These are phyloP conservation scores for Irena cyanogastra DNA, from an alignment of 2,113 vertebrate species.

Conservation along the genomic window DNA sequence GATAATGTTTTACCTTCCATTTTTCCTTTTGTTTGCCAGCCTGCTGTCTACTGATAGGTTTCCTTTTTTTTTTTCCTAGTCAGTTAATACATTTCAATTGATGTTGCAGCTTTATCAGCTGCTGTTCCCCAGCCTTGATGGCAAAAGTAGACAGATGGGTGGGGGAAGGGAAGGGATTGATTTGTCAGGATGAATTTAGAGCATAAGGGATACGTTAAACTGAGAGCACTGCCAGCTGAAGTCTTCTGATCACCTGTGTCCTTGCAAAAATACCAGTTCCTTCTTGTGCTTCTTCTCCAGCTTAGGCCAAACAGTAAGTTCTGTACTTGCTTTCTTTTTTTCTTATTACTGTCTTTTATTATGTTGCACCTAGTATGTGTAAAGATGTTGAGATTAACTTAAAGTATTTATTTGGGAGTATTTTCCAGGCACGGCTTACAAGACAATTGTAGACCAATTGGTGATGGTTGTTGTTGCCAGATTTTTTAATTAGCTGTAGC, in stretches of 20 bases:
- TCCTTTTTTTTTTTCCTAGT: background rate
- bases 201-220: background rate
- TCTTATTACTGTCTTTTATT: background rate
- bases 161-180: background rate
- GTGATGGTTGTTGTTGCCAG: background rate
- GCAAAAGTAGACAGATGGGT: background rate
- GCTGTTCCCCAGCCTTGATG: background rate
- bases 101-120: background rate
- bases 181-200: constrained; percentile 6
- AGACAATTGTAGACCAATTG: background rate
- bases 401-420: background rate
- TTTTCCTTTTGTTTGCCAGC: background rate
- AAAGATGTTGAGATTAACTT: background rate
- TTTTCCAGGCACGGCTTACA: background rate
- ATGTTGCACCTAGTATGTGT: background rate
- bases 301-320: background rate
- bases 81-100: background rate
- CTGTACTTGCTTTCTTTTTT: background rate
- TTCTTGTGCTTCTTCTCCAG: background rate
- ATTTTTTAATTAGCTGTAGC: background rate
- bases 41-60: background rate
- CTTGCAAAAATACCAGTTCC: background rate
- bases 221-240: background rate
- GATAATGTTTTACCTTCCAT: background rate
- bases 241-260: background rate